phyloP scores from a whole-genome alignment of 2,888 invertebrate species.

The Bembecia ichneumoniformis region DNA sequence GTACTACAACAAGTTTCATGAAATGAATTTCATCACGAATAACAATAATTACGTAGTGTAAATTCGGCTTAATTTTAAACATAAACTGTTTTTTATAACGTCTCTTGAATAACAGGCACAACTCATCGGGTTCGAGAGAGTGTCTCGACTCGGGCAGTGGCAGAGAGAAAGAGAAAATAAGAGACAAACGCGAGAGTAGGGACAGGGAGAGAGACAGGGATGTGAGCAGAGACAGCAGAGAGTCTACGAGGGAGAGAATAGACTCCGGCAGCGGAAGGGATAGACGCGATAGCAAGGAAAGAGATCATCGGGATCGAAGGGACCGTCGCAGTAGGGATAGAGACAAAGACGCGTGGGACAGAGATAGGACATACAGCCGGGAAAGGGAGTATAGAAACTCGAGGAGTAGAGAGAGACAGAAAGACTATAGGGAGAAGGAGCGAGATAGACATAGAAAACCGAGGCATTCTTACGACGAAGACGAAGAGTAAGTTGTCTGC shows the following conservation, averaged over 20 bases:
- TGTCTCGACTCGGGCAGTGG: slow-evolving; percentile 66
- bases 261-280: slow-evolving; percentile 62
- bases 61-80: too few species aligned
- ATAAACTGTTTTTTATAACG: neutral
- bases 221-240: slow-evolving; percentile 40
- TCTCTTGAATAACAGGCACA: slow-evolving; percentile 34
- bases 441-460: slow-evolving; percentile 71
- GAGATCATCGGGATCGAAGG: slow-evolving; percentile 42
- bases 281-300: slow-evolving; percentile 48
- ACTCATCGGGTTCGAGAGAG: slow-evolving; percentile 62
- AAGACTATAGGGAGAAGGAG: slow-evolving; percentile 63
- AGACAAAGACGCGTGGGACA: slow-evolving; percentile 50
- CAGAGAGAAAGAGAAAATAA: slow-evolving; percentile 56
- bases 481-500: slow-evolving; percentile 74
- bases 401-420: slow-evolving; percentile 58
- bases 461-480: slow-evolving; percentile 78
- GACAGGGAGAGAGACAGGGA: slow-evolving; percentile 53
- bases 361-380: slow-evolving; percentile 61
- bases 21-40: too few species aligned
- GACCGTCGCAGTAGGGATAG: slow-evolving; percentile 49
- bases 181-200: slow-evolving; percentile 52
- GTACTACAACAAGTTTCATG: too few species aligned
- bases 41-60: too few species aligned
- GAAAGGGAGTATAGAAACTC: slow-evolving; percentile 54
- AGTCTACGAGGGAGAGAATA: slow-evolving; percentile 42